A percentile compares a stretch with the other conserved stretches of the same genome.
Evolutionary conservation across 2,797 vertebrate species (phyloP).

Genomic region (Harpagifer antarcticus): DNA sequence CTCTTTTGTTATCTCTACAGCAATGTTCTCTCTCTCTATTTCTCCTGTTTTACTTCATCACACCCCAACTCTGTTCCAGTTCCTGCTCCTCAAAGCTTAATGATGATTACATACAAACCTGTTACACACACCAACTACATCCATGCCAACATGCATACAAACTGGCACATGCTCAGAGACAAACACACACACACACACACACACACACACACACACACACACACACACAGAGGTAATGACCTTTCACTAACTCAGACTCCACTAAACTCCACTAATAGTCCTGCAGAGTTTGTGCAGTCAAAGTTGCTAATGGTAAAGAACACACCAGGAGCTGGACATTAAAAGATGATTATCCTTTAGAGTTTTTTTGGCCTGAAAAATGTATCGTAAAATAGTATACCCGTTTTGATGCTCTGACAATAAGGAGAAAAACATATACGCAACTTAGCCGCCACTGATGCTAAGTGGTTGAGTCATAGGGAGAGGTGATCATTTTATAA

Average conservation of each 20-base stretch:
- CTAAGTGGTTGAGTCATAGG: constrained; percentile 39
- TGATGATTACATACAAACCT: constrained; percentile 54
- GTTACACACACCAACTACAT: constrained; percentile 27
- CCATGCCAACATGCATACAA: constrained; percentile 25
- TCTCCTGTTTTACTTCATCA: constrained; percentile 34
- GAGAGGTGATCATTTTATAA: constrained; percentile 57
- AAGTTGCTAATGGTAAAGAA: constrained; percentile 59
- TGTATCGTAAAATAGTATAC: constrained; percentile 1
- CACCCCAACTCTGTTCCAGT: constrained; percentile 32
- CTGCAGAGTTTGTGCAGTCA: constrained; percentile 43
- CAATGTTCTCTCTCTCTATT: constrained; percentile 25
- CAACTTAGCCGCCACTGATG: constrained; percentile 46
- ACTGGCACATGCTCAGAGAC: constrained; percentile 7
- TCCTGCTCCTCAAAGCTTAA: constrained; percentile 37
- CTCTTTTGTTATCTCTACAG: constrained; percentile 13
- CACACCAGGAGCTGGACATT: constrained; percentile 45
- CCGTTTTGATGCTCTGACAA: constrained; percentile 17
- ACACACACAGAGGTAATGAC: constrained; percentile 63
- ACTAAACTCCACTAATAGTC: constrained; percentile 45
- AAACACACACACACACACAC: constrained; percentile 19
- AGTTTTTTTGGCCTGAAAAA: constrained; percentile 35
- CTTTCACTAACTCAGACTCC: constrained; percentile 44
- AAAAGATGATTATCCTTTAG: constrained; percentile 45
- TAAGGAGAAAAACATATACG: constrained; percentile 23
- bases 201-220: constrained; percentile 23